Conservation (phyloP, 2,797 vertebrate genomes). For the Rhinella marina region DNA sequence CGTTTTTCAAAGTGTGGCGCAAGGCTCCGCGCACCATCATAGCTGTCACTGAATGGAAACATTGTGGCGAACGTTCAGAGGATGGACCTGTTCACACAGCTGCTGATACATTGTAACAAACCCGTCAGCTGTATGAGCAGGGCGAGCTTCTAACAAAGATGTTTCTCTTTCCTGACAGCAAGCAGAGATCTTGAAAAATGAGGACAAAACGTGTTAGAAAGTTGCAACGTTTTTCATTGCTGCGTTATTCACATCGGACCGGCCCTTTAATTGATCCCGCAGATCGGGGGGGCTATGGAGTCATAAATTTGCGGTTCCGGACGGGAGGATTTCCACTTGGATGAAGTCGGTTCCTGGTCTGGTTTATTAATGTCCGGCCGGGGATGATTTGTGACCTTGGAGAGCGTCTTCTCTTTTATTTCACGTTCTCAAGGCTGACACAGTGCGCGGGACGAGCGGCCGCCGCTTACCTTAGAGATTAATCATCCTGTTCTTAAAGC, state of each 20-base stretch:
- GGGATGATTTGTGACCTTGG: slow-evolving; percentile 46
- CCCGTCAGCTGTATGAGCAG: too few relatives aligned
- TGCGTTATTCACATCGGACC: background rate
- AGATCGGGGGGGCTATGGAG: background rate
- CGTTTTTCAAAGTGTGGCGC: too few relatives aligned
- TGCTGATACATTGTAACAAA: too few relatives aligned
- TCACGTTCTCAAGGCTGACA: slow-evolving; percentile 51
- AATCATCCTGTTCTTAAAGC: slow-evolving; percentile 52
- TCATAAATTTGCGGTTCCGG: background rate
- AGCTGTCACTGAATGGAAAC: too few relatives aligned
- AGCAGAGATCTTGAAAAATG: background rate
- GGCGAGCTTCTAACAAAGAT: too few relatives aligned
- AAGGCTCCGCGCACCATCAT: too few relatives aligned
- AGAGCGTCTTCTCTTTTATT: slow-evolving; percentile 43
- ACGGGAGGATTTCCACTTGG: background rate
- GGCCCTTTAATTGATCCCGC: background rate
- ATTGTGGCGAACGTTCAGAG: too few relatives aligned
- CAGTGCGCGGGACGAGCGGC: slow-evolving; percentile 20
- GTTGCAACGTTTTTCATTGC: background rate
- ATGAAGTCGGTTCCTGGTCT: slow-evolving; percentile 4
- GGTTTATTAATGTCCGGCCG: slow-evolving; percentile 26
- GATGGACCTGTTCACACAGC: too few relatives aligned
- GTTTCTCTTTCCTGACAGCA: background rate
- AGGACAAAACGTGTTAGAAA: background rate
- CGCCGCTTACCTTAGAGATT: slow-evolving; percentile 51